Evolutionary conservation across 1,140 invertebrate genomes (phyloP).

Genomic region (Diuraphis noxia): DNA sequence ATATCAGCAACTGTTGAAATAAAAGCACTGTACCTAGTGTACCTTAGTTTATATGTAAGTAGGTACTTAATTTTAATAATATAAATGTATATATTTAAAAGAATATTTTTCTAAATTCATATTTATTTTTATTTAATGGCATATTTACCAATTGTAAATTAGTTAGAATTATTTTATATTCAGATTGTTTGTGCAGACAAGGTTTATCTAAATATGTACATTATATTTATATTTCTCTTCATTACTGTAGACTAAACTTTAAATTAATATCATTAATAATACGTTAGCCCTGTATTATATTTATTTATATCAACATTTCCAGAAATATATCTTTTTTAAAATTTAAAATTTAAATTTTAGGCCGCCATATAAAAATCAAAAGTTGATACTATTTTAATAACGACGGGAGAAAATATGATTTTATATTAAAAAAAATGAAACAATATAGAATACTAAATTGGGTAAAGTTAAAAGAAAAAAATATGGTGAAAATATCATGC

Average conservation of each 20-base stretch:
- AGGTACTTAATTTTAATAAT: background rate
- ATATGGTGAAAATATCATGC: background rate
- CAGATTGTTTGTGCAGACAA: background rate
- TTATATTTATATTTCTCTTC: background rate
- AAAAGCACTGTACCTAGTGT: background rate
- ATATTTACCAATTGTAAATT: background rate
- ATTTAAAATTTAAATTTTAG: background rate
- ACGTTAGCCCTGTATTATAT: background rate
- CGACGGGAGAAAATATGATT: background rate
- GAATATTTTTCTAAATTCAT: no score
- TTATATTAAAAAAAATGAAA: background rate
- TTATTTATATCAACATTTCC: background rate
- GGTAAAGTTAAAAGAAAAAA: background rate
- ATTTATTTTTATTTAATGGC: background rate
- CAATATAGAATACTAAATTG: background rate
- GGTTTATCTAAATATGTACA: background rate
- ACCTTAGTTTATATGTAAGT: accelerated
- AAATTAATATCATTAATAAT: background rate
- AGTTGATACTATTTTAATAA: background rate
- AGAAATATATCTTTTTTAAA: background rate
- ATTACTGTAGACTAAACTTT: background rate
- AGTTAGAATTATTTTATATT: background rate
- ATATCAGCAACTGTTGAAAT: background rate
- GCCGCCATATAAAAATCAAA: background rate
- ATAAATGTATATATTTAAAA: background rate